A percentile compares a stretch with the other conserved stretches of the same genome.
Conservation (phyloP, 2,797 vertebrate genomes). For the Meda fulgida region DNA sequence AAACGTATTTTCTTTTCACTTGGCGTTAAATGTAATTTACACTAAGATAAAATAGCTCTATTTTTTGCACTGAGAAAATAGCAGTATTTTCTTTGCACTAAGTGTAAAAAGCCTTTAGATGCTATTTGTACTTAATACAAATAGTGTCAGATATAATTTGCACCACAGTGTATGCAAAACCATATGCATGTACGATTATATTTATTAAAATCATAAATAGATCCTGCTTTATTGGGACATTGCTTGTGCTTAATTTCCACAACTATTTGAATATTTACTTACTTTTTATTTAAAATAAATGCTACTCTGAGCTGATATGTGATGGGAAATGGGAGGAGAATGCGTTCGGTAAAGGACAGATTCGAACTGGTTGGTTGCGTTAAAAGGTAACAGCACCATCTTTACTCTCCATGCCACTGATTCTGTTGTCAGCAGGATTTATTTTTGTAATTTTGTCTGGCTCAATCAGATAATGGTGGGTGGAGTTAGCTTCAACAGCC, state of each 20-base stretch:
- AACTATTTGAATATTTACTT: neutral
- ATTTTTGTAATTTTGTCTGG: too few relatives aligned
- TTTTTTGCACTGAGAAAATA: neutral
- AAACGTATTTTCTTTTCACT: neutral
- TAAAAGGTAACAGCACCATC: neutral
- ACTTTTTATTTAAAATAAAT: neutral
- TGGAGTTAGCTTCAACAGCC: neutral
- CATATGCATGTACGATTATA: neutral
- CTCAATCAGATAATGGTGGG: neutral
- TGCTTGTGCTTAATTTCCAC: neutral
- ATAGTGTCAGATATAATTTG: neutral
- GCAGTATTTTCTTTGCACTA: neutral
- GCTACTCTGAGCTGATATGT: neutral
- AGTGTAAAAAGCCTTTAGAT: neutral
- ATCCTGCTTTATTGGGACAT: neutral
- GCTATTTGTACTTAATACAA: neutral
- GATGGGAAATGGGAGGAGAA: neutral
- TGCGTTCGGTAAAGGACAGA: neutral
- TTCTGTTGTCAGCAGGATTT: too few relatives aligned
- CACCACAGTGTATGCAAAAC: neutral
- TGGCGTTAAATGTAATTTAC: neutral
- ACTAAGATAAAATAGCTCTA: neutral
- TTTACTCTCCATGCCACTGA: neutral
- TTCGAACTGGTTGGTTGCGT: neutral
- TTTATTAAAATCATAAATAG: neutral